These are phyloP conservation scores for Hecatera dysodea DNA, from an alignment of 2,888 invertebrate species.

Conservation along the genomic window DNA sequence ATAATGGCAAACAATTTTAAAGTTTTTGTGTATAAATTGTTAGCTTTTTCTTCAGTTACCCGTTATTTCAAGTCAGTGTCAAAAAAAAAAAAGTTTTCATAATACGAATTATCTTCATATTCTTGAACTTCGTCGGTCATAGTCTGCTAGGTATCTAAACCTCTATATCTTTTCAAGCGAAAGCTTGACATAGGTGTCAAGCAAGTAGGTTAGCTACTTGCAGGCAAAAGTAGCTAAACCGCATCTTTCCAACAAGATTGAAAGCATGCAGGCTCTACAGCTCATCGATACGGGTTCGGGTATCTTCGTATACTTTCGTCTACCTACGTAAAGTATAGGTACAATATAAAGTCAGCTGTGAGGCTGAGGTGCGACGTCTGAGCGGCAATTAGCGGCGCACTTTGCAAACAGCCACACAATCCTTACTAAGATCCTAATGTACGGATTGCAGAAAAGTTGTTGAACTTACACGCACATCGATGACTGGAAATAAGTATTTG, in stretches of 20 bases:
- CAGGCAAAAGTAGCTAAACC: constrained; percentile 20
- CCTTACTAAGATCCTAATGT: constrained; percentile 64
- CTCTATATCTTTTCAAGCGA: neutral
- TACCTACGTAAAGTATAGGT: constrained; percentile 40
- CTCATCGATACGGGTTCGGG: constrained; percentile 19
- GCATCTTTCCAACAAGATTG: constrained; percentile 29
- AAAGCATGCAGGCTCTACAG: constrained; percentile 19
- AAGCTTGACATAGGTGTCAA: neutral
- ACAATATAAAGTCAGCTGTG: constrained; percentile 78
- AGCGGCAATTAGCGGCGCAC: constrained; percentile 86
- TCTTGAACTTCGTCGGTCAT: neutral
- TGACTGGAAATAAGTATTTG: neutral
- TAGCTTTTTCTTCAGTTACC: neutral
- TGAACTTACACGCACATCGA: neutral
- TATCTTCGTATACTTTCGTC: constrained; percentile 32
- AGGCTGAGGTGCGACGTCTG: constrained; percentile 79
- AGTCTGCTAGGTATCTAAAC: neutral
- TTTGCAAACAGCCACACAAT: constrained; percentile 81
- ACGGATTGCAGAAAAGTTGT: constrained; percentile 66
- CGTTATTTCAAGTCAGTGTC: neutral
- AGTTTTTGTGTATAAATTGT: neutral
- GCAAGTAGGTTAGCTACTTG: neutral
- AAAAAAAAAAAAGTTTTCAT: no score
- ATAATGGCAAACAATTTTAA: neutral
- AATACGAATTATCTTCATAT: neutral